phyloP scores from a whole-genome alignment of 1,140 invertebrate species.

The Drosophila mojavensis region DNA sequence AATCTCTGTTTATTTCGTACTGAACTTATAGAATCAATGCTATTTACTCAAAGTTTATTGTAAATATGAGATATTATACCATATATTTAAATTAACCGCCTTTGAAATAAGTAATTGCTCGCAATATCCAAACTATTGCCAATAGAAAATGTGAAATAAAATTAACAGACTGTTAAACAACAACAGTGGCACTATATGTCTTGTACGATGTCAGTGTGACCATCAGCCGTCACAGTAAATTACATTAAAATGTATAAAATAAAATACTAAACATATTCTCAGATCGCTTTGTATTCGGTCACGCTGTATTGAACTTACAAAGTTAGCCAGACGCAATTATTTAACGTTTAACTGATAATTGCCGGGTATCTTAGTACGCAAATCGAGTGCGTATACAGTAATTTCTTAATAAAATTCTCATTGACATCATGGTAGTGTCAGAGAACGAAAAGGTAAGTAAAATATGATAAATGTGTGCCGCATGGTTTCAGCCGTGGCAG shows the following conservation, averaged over 20 bases:
- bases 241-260: background rate
- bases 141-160: background rate
- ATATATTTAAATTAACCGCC: background rate
- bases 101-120: no score
- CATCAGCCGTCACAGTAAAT: background rate
- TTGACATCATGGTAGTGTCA: slow-evolving; percentile 68
- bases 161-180: background rate
- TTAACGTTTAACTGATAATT: slow-evolving; percentile 48
- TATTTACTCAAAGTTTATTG: no score
- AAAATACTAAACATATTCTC: slow-evolving; percentile 30
- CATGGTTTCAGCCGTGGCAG: slow-evolving; percentile 73
- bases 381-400: slow-evolving; percentile 53
- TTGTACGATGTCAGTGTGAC: slow-evolving; percentile 14
- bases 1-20: background rate
- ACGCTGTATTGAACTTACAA: slow-evolving; percentile 55
- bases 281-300: slow-evolving; percentile 29
- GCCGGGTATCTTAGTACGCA: slow-evolving; percentile 41
- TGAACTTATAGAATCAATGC: no score
- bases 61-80: background rate
- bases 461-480: slow-evolving; percentile 46
- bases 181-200: background rate
- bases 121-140: background rate
- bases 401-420: slow-evolving; percentile 32
- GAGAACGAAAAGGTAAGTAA: slow-evolving; percentile 71
- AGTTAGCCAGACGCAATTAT: slow-evolving; percentile 59